phyloP scores from a whole-genome alignment of 2,888 invertebrate genomes.

The Ophioninae sp. region DNA sequence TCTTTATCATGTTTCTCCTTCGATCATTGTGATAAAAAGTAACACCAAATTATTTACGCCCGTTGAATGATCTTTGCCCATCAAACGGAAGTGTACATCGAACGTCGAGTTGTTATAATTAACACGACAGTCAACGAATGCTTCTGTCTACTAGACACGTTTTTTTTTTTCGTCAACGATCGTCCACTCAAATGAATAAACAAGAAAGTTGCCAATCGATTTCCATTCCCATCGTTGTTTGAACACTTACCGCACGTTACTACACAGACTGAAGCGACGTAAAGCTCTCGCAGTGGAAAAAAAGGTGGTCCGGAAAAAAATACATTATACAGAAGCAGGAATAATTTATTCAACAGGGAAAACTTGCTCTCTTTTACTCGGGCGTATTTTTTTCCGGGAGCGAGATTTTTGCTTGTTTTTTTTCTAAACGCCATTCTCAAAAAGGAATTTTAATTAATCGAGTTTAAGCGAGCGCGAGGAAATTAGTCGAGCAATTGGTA shows the following conservation, averaged over 20 bases:
- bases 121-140: not conserved
- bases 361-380: constrained; percentile 32
- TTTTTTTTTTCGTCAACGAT: not conserved
- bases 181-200: not conserved
- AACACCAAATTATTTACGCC: too few relatives aligned
- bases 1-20: too few relatives aligned
- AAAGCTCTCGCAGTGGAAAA: constrained; percentile 16
- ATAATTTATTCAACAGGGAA: constrained; percentile 51
- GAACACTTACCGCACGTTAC: constrained; percentile 28
- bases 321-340: constrained; percentile 57
- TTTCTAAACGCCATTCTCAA: constrained; percentile 26
- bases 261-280: constrained; percentile 12
- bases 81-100: too few relatives aligned
- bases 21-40: too few relatives aligned
- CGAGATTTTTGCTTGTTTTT: constrained; percentile 9
- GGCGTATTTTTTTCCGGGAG: constrained; percentile 16
- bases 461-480: constrained; percentile 47
- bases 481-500: constrained; percentile 49
- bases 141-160: not conserved
- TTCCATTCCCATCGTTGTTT: constrained; percentile 32
- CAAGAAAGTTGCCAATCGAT: not conserved
- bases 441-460: constrained; percentile 58
- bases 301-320: constrained; percentile 19
- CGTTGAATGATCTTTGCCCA: too few relatives aligned
- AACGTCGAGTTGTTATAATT: not conserved